Base-by-base conservation (phyloP, 1,140 invertebrate genomes). In the Callitettix versicolor region DNA sequence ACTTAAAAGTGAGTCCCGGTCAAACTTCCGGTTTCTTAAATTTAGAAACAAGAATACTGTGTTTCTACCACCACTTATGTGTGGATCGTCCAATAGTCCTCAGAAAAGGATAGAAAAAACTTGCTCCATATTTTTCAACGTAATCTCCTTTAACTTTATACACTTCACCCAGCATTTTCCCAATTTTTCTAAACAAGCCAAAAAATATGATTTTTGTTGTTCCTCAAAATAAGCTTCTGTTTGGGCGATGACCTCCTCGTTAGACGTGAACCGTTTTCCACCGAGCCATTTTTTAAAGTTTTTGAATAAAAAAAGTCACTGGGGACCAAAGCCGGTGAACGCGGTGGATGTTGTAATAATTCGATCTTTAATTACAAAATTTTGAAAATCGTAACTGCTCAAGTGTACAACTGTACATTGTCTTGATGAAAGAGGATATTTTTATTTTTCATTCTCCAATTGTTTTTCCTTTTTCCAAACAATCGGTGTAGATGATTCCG, bases 361-460 rank as follows among this genome's bases (percentile, higher is more conserved):
- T 40, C 38, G 59, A 67, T 66, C 60, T 66, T 63, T 60, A 61
- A 59, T 46, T 57, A 58, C 34, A 38, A 52, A 24, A 20, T 56
- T 56, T 56, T 52, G 11, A 21, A 12, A 47, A 51, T 56, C 21
- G 52, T 5, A 42, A 26, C 40, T 43, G 15, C n/a, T 3, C 14
- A 51, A 12, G 46, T 56, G 34, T 43, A 34, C 12, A 38, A 17
- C 33, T 14, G 47, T 56, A 34, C 47, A 52, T 56, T 56, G 55
- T 56, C 26, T 56, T 56, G 54, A 52, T 51, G 55, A 42, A 56
- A 50, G 46, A 56, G 46, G 14, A 22, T 43, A 66, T 68, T 62
- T 47, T 62, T 54, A 24, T 38, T 17, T 43, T 34, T 18, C 30
- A 58, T 11, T 24, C n/a, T n/a, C 22, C 26, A 38, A 12, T 5